Conservation (phyloP, 2,113 vertebrate species). For the Isurus oxyrinchus region DNA sequence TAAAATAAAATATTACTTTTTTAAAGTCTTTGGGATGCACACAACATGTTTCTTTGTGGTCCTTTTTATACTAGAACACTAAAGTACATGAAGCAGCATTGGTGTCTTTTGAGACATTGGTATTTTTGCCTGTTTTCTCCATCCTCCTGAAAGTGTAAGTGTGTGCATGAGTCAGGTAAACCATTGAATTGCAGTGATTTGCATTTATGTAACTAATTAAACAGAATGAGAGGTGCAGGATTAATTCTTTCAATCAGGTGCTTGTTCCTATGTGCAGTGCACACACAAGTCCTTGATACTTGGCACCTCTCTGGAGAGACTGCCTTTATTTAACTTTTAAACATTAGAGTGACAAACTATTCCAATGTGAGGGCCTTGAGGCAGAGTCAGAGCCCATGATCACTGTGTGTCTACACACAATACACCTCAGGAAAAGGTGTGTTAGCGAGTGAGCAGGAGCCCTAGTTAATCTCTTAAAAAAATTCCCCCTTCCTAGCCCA, state of each 20-base stretch:
- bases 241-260: neutral
- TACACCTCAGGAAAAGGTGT: neutral
- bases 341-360: neutral
- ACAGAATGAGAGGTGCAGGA: neutral
- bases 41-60: neutral
- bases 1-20: neutral
- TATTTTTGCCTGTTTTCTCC: neutral
- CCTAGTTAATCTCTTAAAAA: too few relatives aligned
- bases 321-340: neutral
- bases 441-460: too few relatives aligned
- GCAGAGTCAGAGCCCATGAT: too few relatives aligned
- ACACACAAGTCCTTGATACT: neutral
- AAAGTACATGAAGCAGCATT: neutral
- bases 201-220: neutral
- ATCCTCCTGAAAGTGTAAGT: too few relatives aligned
- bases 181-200: neutral
- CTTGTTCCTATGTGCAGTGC: neutral
- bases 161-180: neutral
- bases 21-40: neutral
- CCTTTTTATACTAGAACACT: neutral
- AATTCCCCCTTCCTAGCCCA: too few relatives aligned
- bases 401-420: neutral
- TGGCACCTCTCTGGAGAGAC: neutral
- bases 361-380: too few relatives aligned
- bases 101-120: neutral